Conservation (phyloP, 1,140 invertebrate species). For the Drosophila triauraria region DNA sequence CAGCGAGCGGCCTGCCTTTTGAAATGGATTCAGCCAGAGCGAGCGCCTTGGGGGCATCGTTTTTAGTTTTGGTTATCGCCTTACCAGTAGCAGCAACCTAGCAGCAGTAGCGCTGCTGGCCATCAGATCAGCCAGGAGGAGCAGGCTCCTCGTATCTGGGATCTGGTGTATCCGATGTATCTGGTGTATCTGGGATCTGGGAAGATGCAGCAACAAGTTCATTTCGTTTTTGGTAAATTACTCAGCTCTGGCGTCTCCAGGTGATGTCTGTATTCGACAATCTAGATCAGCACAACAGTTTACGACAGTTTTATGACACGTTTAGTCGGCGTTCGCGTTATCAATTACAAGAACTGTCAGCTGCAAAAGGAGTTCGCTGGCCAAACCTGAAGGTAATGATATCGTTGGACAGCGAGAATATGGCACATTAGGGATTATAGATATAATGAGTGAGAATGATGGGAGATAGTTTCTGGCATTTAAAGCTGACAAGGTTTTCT, state of each 20-base stretch:
- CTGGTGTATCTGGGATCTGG: conserved; percentile 45
- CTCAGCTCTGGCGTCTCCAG: conserved; percentile 47
- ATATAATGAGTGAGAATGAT: conserved; percentile 2
- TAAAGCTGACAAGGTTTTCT: neutral
- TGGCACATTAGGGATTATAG: conserved; percentile 26
- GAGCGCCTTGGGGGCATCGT: conserved; percentile 76
- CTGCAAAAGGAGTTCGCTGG: conserved; percentile 55
- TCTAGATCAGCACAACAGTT: conserved; percentile 73
- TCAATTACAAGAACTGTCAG: conserved; percentile 77
- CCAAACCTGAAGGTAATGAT: conserved; percentile 27
- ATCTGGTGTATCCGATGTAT: conserved; percentile 31
- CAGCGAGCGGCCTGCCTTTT: conserved; percentile 48
- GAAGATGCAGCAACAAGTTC: conserved; percentile 71
- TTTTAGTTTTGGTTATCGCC: conserved; percentile 76
- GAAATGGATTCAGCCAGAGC: conserved; percentile 59
- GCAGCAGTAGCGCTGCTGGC: conserved; percentile 11
- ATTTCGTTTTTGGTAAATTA: conserved; percentile 81
- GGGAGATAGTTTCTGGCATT: neutral
- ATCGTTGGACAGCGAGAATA: conserved; percentile 7
- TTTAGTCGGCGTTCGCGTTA: conserved; percentile 58
- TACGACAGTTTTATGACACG: conserved; percentile 77
- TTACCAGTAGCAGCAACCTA: conserved; percentile 54
- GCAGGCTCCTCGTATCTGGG: conserved; percentile 27
- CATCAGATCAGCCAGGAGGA: conserved; percentile 42
- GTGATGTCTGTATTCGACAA: conserved; percentile 80